Conservation (phyloP, 1,140 invertebrate species). For the Atopsyche davidsoni region DNA sequence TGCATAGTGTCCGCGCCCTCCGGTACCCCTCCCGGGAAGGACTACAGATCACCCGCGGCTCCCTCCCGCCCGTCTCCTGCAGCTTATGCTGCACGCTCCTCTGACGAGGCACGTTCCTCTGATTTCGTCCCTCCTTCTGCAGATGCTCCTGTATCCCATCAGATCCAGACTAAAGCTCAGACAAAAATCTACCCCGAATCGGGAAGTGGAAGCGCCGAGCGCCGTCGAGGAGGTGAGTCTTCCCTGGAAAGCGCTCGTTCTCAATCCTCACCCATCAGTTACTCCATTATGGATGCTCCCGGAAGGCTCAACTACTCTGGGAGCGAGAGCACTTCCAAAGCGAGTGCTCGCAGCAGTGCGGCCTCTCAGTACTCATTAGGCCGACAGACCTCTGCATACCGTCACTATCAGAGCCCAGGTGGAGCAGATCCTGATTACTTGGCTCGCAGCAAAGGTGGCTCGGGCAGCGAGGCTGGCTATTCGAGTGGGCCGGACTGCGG, state of each 20-base stretch:
- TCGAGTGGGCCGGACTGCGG: slow-evolving; percentile 60
- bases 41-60: slow-evolving; percentile 51
- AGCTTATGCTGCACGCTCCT: slow-evolving; percentile 46
- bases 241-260: slow-evolving; percentile 49
- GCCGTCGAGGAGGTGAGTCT: slow-evolving; percentile 50
- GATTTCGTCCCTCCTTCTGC: slow-evolving; percentile 51
- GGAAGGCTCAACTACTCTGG: slow-evolving; percentile 53
- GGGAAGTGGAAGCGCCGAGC: slow-evolving; percentile 36
- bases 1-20: slow-evolving; percentile 63
- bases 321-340: slow-evolving; percentile 46
- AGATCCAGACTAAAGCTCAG: slow-evolving; percentile 62
- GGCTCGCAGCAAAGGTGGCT: slow-evolving; percentile 57
- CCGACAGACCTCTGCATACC: slow-evolving; percentile 48
- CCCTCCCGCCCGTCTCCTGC: slow-evolving; percentile 42
- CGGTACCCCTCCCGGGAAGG: slow-evolving; percentile 47
- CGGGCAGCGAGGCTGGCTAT: slow-evolving; percentile 57
- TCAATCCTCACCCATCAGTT: slow-evolving; percentile 69
- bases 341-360: slow-evolving; percentile 35
- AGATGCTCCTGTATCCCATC: slow-evolving; percentile 42
- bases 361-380: slow-evolving; percentile 38
- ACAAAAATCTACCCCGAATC: slow-evolving; percentile 63
- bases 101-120: slow-evolving; percentile 38
- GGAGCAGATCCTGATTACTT: slow-evolving; percentile 59
- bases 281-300: slow-evolving; percentile 66
- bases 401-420: slow-evolving; percentile 54